Base-by-base conservation (phyloP, 1,140 invertebrate genomes). In the Meloidogyne hapla region DNA sequence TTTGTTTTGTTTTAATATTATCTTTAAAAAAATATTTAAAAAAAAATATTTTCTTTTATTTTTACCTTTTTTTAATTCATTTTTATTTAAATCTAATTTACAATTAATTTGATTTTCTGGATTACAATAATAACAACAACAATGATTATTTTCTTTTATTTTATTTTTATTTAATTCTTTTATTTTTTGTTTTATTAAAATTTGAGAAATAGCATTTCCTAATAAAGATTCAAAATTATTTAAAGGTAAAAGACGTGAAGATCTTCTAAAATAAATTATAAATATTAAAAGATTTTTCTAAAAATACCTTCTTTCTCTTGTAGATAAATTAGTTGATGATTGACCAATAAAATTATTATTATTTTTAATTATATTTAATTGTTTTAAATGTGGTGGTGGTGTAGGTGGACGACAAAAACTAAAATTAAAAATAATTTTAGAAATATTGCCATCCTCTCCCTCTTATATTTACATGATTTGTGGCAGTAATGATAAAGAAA, bases 101-200 rank as follows among this genome's bases (percentile, higher is more conserved):
- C 8, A 10, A 48, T 23, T 23, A n/a, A 6, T 72, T 8, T 48
- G 18, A 28, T 56, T 25, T 21, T 25, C 45, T n/a, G 63, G 4
- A 48, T 48, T 56, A 56, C 48, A 56, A n/a, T 56, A 56, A 56
- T 56, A 56, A 56, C 48, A 56, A 56, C 48, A 56, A 56, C 48
- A 56, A 56, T 45, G 13, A 45, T 45, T 15, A 45, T 15, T 45
- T 15, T 45, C 13, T 42, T 42, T 42, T 42, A 12, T 12, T 4
- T 48, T 48, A 48, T 18, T 5, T 18, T 15, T 48, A 48, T 48
- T 56, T n/a, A n/a, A n/a, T n/a, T 56, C n/a, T 56, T 56, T 56
- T 56, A 13, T 56, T 56, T 56, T 56, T n/a, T 56, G 18, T 56
- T 13, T 9, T n/a, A 56, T n/a, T 56, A 56, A 56, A 56, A 56